Percentiles rank a stretch among this genome's conserved stretches.
Conservation (phyloP, 2,113 vertebrate species). For the Vireo altiloquus region DNA sequence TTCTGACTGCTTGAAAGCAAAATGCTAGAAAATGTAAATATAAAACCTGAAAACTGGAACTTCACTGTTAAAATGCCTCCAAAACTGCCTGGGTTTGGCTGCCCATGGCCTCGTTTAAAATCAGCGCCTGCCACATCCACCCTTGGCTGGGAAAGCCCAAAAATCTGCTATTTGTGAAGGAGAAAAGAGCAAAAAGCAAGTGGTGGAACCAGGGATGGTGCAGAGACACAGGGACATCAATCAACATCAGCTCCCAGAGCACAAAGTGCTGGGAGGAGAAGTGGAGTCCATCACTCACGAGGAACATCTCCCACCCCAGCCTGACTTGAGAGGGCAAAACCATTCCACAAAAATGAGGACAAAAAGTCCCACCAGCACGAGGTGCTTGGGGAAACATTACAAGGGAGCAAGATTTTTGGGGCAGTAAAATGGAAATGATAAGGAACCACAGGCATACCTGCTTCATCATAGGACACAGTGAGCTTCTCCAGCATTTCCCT, state of each 20-base stretch:
- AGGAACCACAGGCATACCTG: conserved; percentile 74
- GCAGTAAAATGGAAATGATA: not conserved
- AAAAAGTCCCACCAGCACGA: not conserved
- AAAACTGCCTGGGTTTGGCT: not conserved
- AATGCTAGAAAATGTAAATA: not conserved
- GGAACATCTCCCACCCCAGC: not conserved
- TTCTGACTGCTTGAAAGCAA: not conserved
- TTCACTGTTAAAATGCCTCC: not conserved
- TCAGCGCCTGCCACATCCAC: not conserved
- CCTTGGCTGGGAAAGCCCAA: not conserved
- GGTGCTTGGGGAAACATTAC: not conserved
- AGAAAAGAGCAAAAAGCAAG: not conserved
- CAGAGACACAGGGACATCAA: not conserved
- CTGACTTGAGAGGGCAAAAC: not conserved
- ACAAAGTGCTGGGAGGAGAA: not conserved
- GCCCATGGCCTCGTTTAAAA: not conserved
- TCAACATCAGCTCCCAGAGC: not conserved
- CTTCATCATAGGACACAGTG: conserved; percentile 90
- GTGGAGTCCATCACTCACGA: not conserved
- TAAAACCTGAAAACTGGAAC: not conserved
- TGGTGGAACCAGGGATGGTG: not conserved
- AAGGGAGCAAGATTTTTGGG: not conserved
- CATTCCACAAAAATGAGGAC: not conserved
- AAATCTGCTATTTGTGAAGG: not conserved
- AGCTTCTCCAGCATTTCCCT: conserved; percentile 92